These are phyloP conservation scores for Prorops nasuta DNA, from an alignment of 1,140 invertebrate species.

Conservation along the genomic window DNA sequence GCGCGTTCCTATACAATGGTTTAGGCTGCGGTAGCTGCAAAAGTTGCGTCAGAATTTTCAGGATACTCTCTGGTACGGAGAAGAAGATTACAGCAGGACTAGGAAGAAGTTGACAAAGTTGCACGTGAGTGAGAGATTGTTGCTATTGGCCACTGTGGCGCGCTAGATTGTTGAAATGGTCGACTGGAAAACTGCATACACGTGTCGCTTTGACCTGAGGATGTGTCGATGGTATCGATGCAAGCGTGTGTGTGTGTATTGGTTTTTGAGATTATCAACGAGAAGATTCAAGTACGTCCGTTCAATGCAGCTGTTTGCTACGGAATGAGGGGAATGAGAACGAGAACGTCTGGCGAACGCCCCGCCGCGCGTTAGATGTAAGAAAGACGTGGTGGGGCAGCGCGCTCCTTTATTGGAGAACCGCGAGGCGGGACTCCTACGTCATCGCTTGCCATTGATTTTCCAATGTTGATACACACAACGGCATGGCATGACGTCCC, in stretches of 20 bases:
- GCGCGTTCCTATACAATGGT: no score
- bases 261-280: no score
- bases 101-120: no score
- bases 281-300: constrained; percentile 22
- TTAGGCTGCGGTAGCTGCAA: no score
- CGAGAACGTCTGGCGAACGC: constrained; percentile 37
- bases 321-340: constrained; percentile 40
- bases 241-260: background rate
- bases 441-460: constrained; percentile 53
- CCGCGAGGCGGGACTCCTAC: constrained; percentile 48
- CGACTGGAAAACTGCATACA: constrained; percentile 34
- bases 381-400: constrained; percentile 12
- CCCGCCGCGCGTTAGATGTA: constrained; percentile 20
- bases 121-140: no score
- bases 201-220: constrained; percentile 18
- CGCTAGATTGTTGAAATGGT: no score
- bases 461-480: constrained; percentile 52
- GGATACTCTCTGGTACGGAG: no score
- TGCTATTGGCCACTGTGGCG: no score
- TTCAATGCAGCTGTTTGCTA: constrained; percentile 34
- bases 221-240: no score
- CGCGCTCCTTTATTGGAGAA: constrained; percentile 33
- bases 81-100: no score
- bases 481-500: constrained; percentile 31
- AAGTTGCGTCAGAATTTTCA: no score